Conservation (phyloP, 2,888 invertebrate species). For the Ametastegia equiseti region DNA sequence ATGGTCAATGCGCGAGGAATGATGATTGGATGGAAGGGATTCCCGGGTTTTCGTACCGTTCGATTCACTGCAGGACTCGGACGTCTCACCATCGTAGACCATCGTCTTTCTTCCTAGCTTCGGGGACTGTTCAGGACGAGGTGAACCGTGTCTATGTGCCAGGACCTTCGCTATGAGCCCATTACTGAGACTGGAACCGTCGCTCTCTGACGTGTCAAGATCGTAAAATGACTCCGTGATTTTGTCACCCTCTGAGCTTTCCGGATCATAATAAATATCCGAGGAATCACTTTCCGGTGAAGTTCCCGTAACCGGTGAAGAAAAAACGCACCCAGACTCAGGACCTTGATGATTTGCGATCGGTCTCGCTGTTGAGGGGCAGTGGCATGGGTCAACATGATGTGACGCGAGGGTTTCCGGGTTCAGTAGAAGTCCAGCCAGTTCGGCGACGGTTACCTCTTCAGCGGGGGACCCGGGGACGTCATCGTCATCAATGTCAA, state of each 20-base stretch:
- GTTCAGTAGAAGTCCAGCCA: constrained; percentile 73
- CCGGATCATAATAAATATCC: constrained; percentile 70
- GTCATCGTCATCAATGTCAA: constrained; percentile 76
- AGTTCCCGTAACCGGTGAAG: constrained; percentile 68
- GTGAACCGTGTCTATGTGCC: constrained; percentile 69
- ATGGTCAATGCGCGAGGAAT: not conserved
- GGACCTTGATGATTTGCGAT: constrained; percentile 63
- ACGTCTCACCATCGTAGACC: constrained; percentile 61
- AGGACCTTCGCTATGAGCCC: constrained; percentile 59
- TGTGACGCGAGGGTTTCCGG: constrained; percentile 61
- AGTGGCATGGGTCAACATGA: constrained; percentile 67
- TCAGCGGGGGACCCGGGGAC: constrained; percentile 86
- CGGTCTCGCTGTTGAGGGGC: constrained; percentile 78
- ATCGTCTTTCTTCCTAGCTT: constrained; percentile 48
- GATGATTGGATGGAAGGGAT: not conserved
- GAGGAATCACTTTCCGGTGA: constrained; percentile 75
- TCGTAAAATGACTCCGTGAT: constrained; percentile 61
- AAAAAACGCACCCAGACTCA: constrained; percentile 78
- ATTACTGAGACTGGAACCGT: constrained; percentile 73
- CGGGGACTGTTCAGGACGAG: constrained; percentile 22
- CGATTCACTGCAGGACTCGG: constrained; percentile 59
- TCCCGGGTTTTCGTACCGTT: not conserved
- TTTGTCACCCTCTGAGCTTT: constrained; percentile 67
- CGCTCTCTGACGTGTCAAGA: constrained; percentile 64
- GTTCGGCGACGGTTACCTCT: constrained; percentile 76